These are phyloP conservation scores for Nasua narica DNA, from an alignment of 2,797 vertebrate genomes.

Conservation along the genomic window DNA sequence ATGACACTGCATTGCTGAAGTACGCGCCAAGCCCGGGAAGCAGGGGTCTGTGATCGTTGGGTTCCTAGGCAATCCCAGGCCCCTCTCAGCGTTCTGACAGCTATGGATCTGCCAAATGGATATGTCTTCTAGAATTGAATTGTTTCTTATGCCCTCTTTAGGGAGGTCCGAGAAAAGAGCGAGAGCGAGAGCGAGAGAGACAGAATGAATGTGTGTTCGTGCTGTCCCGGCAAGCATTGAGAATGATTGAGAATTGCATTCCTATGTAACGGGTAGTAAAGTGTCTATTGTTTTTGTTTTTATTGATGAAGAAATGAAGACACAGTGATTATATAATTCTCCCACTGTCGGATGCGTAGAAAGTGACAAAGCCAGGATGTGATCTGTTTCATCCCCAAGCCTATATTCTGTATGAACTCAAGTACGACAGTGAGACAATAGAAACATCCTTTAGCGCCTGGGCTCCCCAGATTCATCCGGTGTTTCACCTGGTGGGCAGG, in stretches of 20 bases:
- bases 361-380: not conserved
- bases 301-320: conserved; percentile 16
- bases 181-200: not conserved
- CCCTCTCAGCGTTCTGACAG: not conserved
- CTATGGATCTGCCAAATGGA: not conserved
- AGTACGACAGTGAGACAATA: not conserved
- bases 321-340: not conserved
- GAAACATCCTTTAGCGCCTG: not conserved
- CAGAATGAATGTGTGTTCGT: not conserved
- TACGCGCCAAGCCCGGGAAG: not conserved
- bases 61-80: not conserved
- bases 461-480: not conserved
- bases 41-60: not conserved
- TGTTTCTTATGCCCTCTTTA: not conserved
- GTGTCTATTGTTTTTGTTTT: not conserved
- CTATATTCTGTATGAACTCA: not conserved
- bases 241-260: not conserved
- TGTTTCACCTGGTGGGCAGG: not conserved
- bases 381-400: not conserved
- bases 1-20: not conserved
- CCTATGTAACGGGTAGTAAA: not conserved
- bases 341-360: not conserved
- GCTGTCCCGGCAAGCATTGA: not conserved
- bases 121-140: not conserved
- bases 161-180: not conserved